These are phyloP conservation scores for Leucophora obtusa DNA, from an alignment of 2,888 invertebrate species.

Conservation along the genomic window DNA sequence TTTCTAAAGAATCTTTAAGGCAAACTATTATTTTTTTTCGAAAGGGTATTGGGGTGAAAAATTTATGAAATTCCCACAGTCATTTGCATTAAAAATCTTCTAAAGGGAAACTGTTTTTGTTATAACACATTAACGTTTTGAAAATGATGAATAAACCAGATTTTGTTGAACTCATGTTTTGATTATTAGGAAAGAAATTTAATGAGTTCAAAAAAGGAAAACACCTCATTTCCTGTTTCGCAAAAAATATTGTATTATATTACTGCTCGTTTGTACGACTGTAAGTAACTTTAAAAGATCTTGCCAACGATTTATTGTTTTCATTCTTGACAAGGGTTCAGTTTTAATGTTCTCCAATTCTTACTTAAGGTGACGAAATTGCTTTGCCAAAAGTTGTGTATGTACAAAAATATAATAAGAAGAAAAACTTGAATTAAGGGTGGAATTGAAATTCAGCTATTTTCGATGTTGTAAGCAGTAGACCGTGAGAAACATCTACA, in stretches of 20 bases:
- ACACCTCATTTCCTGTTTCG: slow-evolving; percentile 26
- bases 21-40: too few species aligned
- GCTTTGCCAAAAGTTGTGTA: slow-evolving; percentile 21
- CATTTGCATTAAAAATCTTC: not conserved
- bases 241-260: not conserved
- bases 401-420: not conserved
- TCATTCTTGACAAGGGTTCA: slow-evolving; percentile 2
- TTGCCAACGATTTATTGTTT: slow-evolving; percentile 2
- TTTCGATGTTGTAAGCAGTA: slow-evolving; percentile 26
- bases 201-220: slow-evolving; percentile 8
- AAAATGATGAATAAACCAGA: slow-evolving; percentile 1
- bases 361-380: slow-evolving; percentile 33
- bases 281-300: slow-evolving; percentile 3
- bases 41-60: not conserved
- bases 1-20: not conserved
- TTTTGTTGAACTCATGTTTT: not conserved
- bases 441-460: slow-evolving; percentile 10
- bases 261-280: not conserved
- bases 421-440: slow-evolving; percentile 11
- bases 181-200: not conserved
- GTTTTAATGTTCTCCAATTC: not conserved
- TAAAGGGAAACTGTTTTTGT: not conserved
- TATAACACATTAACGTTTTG: not conserved
- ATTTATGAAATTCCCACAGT: slow-evolving; percentile 16
- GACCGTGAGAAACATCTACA: slow-evolving; percentile 50